Evolutionary conservation across 1,140 invertebrate genomes (phyloP).

Genomic region (Manduca sexta): DNA sequence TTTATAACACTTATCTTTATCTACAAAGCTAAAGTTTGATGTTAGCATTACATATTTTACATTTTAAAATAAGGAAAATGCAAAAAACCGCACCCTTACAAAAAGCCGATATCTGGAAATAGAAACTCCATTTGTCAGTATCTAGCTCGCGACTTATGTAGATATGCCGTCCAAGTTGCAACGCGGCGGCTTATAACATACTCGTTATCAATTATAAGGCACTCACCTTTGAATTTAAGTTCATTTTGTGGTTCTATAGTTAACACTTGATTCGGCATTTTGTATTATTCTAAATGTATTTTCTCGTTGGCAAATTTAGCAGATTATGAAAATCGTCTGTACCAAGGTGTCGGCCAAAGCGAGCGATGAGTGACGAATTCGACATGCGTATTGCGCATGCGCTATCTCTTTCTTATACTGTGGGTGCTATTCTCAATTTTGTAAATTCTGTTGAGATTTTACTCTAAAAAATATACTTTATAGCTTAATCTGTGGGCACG

Average conservation of each 20-base stretch:
- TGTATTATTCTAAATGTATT: slow-evolving; percentile 54
- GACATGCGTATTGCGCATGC: slow-evolving; percentile 43
- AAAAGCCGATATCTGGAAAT: slow-evolving; percentile 69
- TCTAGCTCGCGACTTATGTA: slow-evolving; percentile 57
- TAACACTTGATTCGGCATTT: slow-evolving; percentile 77
- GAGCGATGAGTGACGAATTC: slow-evolving; percentile 56
- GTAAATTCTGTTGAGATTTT: neutral
- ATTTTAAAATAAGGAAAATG: slow-evolving; percentile 18
- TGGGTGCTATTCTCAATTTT: neutral
- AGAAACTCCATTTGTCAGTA: slow-evolving; percentile 72
- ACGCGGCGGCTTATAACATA: slow-evolving; percentile 41
- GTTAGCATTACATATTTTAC: neutral
- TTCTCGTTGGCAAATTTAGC: slow-evolving; percentile 51
- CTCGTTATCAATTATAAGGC: slow-evolving; percentile 29
- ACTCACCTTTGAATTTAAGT: slow-evolving; percentile 82
- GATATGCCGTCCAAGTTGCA: slow-evolving; percentile 46
- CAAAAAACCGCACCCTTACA: slow-evolving; percentile 66
- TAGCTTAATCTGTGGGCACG: neutral
- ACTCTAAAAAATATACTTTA: too few species aligned
- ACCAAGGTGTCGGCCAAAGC: slow-evolving; percentile 56
- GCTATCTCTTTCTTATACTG: neutral
- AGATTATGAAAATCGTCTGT: slow-evolving; percentile 43
- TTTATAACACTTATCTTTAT: too few species aligned
- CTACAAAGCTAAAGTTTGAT: too few species aligned
- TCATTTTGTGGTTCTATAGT: slow-evolving; percentile 82